A percentile compares a stretch with the other conserved stretches of the same genome.
These are phyloP conservation scores for Ictalurus furcatus DNA, from an alignment of 2,113 vertebrate genomes.

Conservation along the genomic window DNA sequence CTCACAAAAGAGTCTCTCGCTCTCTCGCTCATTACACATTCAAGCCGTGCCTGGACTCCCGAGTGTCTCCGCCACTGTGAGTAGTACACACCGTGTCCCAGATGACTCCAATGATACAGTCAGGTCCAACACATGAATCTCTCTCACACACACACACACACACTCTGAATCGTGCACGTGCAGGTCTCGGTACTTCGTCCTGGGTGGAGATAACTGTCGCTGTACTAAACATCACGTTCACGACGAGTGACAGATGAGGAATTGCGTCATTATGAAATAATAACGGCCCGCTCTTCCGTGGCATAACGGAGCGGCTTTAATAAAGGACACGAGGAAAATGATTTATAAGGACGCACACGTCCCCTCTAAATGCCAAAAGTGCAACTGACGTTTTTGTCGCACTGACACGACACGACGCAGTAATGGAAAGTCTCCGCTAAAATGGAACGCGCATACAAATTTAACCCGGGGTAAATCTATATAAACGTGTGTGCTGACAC, in stretches of 20 bases:
- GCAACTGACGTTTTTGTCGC: neutral
- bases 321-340: neutral
- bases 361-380: neutral
- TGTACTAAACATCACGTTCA: neutral
- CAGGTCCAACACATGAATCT: neutral
- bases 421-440: neutral
- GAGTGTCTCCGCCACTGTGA: conserved; percentile 5
- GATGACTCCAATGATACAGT: conserved; percentile 25
- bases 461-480: neutral
- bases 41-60: neutral
- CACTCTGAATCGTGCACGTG: neutral
- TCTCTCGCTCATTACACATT: neutral
- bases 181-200: neutral
- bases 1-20: neutral
- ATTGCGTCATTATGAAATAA: neutral
- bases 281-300: neutral
- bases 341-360: neutral
- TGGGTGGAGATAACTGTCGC: neutral
- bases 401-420: too few relatives aligned
- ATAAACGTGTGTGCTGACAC: neutral
- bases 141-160: neutral
- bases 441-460: neutral
- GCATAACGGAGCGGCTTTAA: neutral
- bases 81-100: neutral
- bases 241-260: neutral